Evolutionary conservation across 2,888 invertebrate species (phyloP).

Genomic region (Andrena flavipes): DNA sequence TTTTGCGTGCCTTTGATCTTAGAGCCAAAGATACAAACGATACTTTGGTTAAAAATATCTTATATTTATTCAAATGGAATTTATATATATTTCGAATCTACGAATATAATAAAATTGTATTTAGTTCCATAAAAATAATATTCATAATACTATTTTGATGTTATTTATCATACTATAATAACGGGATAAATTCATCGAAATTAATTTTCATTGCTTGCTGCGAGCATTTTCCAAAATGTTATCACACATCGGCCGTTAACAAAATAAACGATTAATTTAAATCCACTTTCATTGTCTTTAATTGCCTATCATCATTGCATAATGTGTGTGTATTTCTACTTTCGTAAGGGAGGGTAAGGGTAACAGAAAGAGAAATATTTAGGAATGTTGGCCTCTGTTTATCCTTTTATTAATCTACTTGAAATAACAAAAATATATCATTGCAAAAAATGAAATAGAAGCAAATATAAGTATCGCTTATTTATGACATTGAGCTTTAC

Average conservation of each 20-base stretch:
- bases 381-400: constrained; percentile 48
- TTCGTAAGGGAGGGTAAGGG: background rate
- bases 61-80: constrained; percentile 53
- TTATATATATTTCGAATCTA: constrained; percentile 24
- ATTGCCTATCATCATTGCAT: background rate
- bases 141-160: constrained; percentile 26
- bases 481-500: constrained; percentile 32
- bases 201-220: constrained; percentile 11
- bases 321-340: background rate
- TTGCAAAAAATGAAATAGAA: constrained; percentile 78
- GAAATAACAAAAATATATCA: constrained; percentile 81
- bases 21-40: constrained; percentile 38
- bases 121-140: constrained; percentile 29
- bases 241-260: constrained; percentile 11
- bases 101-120: constrained; percentile 32
- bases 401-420: constrained; percentile 76
- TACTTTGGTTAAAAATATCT: constrained; percentile 21
- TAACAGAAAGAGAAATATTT: constrained; percentile 7
- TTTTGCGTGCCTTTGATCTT: constrained; percentile 27
- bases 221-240: background rate
- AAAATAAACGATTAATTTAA: constrained; percentile 34
- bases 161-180: constrained; percentile 8
- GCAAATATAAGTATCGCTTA: constrained; percentile 68
- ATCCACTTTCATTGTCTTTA: background rate
- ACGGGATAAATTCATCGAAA: constrained; percentile 8